A percentile compares a stretch with the other conserved stretches of the same genome.
Evolutionary conservation across 2,113 vertebrate species (phyloP).

Genomic region (Percopsis transmontana): DNA sequence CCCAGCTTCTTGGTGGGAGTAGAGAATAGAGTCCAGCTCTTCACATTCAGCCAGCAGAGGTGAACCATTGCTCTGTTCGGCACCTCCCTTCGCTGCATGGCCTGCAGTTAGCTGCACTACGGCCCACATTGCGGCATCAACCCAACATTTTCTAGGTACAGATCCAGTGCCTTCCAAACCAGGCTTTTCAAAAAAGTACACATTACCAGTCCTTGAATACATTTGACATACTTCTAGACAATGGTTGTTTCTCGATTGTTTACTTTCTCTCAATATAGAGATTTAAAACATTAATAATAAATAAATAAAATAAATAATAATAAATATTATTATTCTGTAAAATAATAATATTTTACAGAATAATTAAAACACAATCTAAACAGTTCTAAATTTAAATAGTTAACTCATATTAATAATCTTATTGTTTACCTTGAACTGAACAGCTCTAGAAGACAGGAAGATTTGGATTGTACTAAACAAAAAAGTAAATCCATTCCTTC

Average conservation of each 20-base stretch:
- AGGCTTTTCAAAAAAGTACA: conserved; percentile 14
- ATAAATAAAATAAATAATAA: too few species aligned
- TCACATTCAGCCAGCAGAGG: conserved; percentile 60
- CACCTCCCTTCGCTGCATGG: conserved; percentile 44
- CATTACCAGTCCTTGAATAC: background rate
- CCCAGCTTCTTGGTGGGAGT: conserved; percentile 64
- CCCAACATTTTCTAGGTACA: conserved; percentile 23
- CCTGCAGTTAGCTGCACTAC: conserved; percentile 23
- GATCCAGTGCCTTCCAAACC: conserved; percentile 17
- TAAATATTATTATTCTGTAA: too few species aligned
- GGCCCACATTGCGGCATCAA: conserved; percentile 34
- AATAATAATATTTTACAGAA: too few species aligned
- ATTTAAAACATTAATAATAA: too few species aligned
- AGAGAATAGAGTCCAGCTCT: conserved; percentile 66
- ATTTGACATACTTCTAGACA: background rate
- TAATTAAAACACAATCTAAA: too few species aligned
- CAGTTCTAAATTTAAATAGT: too few species aligned
- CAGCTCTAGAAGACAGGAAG: background rate
- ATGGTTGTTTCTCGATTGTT: too few species aligned
- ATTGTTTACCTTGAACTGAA: background rate
- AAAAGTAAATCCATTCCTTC: conserved; percentile 1
- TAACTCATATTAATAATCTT: background rate
- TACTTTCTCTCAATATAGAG: too few species aligned
- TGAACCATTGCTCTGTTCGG: conserved; percentile 43
- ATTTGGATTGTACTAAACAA: conserved; percentile 10